Evolutionary conservation across 2,113 vertebrate genomes (phyloP), one percentile per base, ranked within the genome.

Genomic region (Ia io): DNA sequence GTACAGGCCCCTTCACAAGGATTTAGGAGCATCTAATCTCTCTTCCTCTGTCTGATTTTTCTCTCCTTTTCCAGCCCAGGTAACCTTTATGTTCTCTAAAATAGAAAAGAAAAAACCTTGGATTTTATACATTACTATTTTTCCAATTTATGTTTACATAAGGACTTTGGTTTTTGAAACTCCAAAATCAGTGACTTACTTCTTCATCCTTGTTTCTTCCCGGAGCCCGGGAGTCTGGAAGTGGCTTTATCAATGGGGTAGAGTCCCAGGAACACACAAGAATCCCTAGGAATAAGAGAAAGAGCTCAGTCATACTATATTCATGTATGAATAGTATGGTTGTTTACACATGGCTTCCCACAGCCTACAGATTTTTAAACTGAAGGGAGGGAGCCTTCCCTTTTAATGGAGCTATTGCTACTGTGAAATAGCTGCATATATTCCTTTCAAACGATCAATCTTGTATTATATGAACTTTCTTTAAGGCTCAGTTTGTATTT

Each of bases 381-480:
- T 17, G 47, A 53, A 95, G 49, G 44, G 35, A 22, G 42, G 44
- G 44, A 71, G 59, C 59, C 59, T 61, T 61, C 59, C 59, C 59
- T 61, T 22, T 28, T 28, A 61, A 61, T 61, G 59, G 25, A 28
- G 59, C 59, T 28, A 61, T 61, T 61, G 59, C 59, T 28, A 25
- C 83, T 77, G 32, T 28, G 69, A 80, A 77, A 53, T 37, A 84
- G 32, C 61, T 35, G 18, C 56, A 77, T 47, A 67, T 71, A 63
- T 79, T 42, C 32, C 28, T 94, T 80, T 51, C n/a, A 23, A 67
- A 14, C 73, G 10, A 80, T 59, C 2, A 3, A 16, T 51, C 51
- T 90, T 56, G 42, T 18, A 76, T 88, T 92, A 89, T n/a, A 83
- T 78, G 40, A 89, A 47, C 83, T 91, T 95, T 82, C 86, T 95